Percentiles rank a stretch among this genome's conserved stretches.
Evolutionary conservation across 2,113 vertebrate genomes (phyloP).

Genomic region (Furnarius figulus): DNA sequence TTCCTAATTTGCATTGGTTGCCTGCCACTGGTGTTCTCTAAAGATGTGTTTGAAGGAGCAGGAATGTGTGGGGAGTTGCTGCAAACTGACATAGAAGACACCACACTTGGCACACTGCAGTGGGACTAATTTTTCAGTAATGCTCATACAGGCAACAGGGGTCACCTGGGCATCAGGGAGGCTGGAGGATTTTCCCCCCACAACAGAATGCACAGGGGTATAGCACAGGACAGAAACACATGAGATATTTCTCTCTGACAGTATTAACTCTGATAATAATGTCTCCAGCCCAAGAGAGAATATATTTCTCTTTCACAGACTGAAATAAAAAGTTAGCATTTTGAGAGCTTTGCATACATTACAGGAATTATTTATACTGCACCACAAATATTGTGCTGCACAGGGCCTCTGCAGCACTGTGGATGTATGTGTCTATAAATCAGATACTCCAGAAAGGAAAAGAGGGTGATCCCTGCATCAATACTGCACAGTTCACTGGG

Average conservation of each 20-base stretch:
- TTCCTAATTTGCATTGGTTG: neutral
- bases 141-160: neutral
- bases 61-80: neutral
- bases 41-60: neutral
- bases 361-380: neutral
- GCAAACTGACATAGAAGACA: neutral
- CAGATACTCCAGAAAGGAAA: neutral
- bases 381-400: neutral
- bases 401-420: neutral
- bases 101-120: neutral
- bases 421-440: neutral
- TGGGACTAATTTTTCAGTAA: neutral
- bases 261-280: neutral
- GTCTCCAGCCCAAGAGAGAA: neutral
- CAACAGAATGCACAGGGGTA: neutral
- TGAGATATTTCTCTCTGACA: neutral
- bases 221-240: neutral
- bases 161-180: neutral
- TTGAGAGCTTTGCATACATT: conserved; percentile 35
- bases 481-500: rapidly evolving
- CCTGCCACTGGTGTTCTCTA: neutral
- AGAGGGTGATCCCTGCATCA: neutral
- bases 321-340: conserved; percentile 19
- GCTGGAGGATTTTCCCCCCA: neutral
- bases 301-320: neutral